A percentile compares a stretch with the other conserved stretches of the same genome.
These are phyloP conservation scores for Paratrypauchen microcephalus DNA, from an alignment of 2,797 vertebrate species.

Conservation along the genomic window DNA sequence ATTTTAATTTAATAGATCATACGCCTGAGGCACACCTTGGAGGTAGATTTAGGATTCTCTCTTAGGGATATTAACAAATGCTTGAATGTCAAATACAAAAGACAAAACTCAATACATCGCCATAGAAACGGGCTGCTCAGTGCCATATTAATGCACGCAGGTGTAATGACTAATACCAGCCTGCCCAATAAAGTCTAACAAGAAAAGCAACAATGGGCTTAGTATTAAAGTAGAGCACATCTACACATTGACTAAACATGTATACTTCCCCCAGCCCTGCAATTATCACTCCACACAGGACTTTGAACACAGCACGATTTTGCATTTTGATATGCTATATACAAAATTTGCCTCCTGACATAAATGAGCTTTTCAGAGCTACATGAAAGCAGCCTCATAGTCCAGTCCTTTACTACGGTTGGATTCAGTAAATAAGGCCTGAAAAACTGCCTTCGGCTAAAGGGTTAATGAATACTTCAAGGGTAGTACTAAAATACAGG, in stretches of 20 bases:
- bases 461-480: constrained; percentile 32
- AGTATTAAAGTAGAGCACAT: constrained; percentile 13
- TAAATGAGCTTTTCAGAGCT: constrained; percentile 31
- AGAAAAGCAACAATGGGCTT: constrained; percentile 1
- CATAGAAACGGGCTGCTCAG: background rate
- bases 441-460: constrained; percentile 5
- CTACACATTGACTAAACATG: constrained; percentile 14
- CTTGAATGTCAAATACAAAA: constrained; percentile 4
- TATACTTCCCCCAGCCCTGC: constrained; percentile 19
- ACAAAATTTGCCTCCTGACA: constrained; percentile 42
- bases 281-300: constrained; percentile 26
- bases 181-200: constrained; percentile 19
- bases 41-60: background rate
- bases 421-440: constrained; percentile 29
- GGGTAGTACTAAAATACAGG: background rate
- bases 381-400: constrained; percentile 17
- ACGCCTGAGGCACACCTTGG: background rate
- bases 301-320: constrained; percentile 38
- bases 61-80: background rate
- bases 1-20: constrained; percentile 1
- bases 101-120: background rate
- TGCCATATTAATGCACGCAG: background rate
- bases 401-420: constrained; percentile 11
- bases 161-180: constrained; percentile 3
- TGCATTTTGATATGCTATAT: constrained; percentile 51